phyloP scores from a whole-genome alignment of 2,797 vertebrate species.

The Triplophysa bombifrons region DNA sequence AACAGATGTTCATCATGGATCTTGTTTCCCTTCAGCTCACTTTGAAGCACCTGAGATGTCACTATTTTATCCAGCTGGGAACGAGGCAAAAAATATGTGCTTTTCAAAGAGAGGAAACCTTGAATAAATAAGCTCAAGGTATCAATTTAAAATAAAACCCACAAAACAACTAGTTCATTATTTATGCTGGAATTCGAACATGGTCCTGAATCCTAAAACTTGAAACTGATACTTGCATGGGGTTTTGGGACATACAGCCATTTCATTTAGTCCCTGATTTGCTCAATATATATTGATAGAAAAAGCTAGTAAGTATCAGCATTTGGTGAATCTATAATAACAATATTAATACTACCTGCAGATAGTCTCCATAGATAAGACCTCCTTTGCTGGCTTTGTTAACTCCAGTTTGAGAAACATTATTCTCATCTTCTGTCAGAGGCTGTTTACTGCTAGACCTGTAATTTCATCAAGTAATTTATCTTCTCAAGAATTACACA shows the following conservation, averaged over 20 bases:
- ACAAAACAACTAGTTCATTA: neutral
- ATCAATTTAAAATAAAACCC: neutral
- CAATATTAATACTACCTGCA: conserved; percentile 78
- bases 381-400: conserved; percentile 90
- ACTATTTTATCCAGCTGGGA: conserved; percentile 89
- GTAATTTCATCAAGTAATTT: conserved; percentile 16
- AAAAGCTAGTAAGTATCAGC: conserved; percentile 3
- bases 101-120: conserved; percentile 6
- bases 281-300: conserved; percentile 3
- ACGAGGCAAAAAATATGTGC: conserved; percentile 52
- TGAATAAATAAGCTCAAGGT: neutral
- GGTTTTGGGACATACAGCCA: neutral
- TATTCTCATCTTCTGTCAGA: conserved; percentile 74
- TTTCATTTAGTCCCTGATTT: neutral
- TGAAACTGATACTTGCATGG: neutral
- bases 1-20: conserved; percentile 98
- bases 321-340: neutral
- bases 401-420: conserved; percentile 81
- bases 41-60: conserved; percentile 90
- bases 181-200: neutral
- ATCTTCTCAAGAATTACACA: neutral
- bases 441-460: conserved; percentile 70
- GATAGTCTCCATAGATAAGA: conserved; percentile 88
- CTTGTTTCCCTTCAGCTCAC: conserved; percentile 90
- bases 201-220: neutral